Conservation (phyloP, 2,888 invertebrate species). For the Coleophora deauratella region DNA sequence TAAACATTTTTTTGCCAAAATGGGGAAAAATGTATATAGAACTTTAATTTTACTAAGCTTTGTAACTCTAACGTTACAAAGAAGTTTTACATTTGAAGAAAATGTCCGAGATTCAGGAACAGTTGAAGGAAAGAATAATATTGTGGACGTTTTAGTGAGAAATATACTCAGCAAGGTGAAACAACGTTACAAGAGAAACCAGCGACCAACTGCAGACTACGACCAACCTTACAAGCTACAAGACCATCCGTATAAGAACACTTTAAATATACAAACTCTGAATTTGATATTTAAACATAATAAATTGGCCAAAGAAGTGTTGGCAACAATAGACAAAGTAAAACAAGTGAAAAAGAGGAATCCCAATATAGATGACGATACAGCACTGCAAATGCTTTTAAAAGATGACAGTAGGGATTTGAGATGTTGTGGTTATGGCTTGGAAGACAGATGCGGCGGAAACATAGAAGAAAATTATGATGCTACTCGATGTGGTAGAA, state of each 20-base stretch:
- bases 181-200: too few relatives aligned
- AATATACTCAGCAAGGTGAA: too few relatives aligned
- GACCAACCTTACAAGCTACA: background rate
- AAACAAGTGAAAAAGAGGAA: background rate
- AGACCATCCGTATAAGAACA: background rate
- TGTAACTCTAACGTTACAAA: background rate
- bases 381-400: too few relatives aligned
- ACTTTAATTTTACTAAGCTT: background rate
- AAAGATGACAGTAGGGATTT: too few relatives aligned
- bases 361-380: too few relatives aligned
- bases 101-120: background rate
- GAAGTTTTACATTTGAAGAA: background rate
- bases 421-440: background rate
- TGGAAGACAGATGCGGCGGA: background rate
- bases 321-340: background rate
- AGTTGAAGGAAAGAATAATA: too few relatives aligned
- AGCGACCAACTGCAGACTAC: too few relatives aligned
- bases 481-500: background rate
- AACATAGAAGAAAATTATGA: background rate
- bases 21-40: background rate
- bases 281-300: conserved; percentile 12
- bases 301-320: background rate
- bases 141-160: too few relatives aligned
- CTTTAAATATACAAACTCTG: conserved; percentile 11
- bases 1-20: background rate